These are phyloP conservation scores for Sibirionetta formosa DNA, from an alignment of 2,797 vertebrate species.

Conservation along the genomic window DNA sequence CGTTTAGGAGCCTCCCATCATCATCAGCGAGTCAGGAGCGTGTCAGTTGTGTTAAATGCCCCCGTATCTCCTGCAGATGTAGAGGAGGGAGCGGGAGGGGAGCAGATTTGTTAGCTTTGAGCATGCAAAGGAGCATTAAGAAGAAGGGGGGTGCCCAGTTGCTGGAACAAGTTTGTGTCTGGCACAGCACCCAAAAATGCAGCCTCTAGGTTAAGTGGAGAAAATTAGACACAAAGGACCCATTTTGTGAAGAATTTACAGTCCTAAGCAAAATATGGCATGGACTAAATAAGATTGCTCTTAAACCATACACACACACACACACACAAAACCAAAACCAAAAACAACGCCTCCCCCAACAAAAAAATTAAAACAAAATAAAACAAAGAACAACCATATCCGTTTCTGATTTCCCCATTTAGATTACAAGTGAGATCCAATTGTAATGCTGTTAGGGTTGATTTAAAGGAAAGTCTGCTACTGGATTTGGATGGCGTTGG, in stretches of 20 bases:
- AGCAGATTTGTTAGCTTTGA: background rate
- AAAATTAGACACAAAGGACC: slow-evolving; percentile 75
- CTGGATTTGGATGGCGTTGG: slow-evolving; percentile 4
- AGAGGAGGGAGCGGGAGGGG: background rate
- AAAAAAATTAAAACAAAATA: background rate
- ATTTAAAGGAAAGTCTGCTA: slow-evolving; percentile 24
- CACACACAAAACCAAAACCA: too few species aligned
- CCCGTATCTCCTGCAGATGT: background rate
- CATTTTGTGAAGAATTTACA: slow-evolving; percentile 74
- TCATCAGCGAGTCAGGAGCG: rapidly evolving
- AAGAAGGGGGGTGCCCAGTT: background rate
- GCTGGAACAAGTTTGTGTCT: slow-evolving; percentile 50
- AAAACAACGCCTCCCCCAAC: too few species aligned
- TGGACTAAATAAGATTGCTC: slow-evolving; percentile 27
- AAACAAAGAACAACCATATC: rapidly evolving
- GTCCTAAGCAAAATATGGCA: slow-evolving; percentile 49
- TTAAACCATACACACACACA: background rate
- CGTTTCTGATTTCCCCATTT: slow-evolving; percentile 12
- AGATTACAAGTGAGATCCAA: background rate
- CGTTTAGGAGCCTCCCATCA: background rate
- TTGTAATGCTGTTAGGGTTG: background rate
- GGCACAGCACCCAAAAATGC: slow-evolving; percentile 70
- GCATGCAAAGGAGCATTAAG: background rate
- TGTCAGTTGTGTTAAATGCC: background rate
- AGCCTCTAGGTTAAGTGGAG: slow-evolving; percentile 76